phyloP scores from a whole-genome alignment of 2,113 vertebrate species.

The Reinhardtius hippoglossoides region DNA sequence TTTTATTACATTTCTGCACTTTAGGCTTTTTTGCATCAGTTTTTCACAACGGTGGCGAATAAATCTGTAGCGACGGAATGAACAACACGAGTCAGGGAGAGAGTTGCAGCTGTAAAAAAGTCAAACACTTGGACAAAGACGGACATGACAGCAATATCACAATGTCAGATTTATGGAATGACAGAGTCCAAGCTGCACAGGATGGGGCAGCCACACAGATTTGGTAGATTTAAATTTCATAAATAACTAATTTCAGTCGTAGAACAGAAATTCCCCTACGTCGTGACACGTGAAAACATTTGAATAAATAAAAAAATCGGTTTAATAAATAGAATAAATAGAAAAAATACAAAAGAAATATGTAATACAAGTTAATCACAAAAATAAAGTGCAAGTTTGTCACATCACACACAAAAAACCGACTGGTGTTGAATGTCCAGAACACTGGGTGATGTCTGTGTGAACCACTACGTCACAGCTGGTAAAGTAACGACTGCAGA shows the following conservation, averaged over 20 bases:
- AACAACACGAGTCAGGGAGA: constrained; percentile 44
- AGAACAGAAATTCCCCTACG: constrained; percentile 33
- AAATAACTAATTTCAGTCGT: constrained; percentile 35
- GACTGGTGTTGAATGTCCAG: constrained; percentile 40
- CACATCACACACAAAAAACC: constrained; percentile 45
- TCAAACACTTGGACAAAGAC: constrained; percentile 45
- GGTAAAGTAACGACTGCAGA: constrained; percentile 18
- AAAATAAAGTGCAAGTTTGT: constrained; percentile 81
- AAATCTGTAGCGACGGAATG: constrained; percentile 54
- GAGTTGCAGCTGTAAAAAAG: constrained; percentile 29
- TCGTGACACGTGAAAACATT: constrained; percentile 12
- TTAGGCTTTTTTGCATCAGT: constrained; percentile 71
- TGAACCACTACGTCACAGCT: no score
- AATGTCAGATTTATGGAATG: constrained; percentile 42
- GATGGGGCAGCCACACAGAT: constrained; percentile 37
- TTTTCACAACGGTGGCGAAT: constrained; percentile 70
- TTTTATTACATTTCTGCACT: constrained; percentile 77
- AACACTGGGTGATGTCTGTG: not conserved
- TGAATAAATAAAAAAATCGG: constrained; percentile 58
- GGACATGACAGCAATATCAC: constrained; percentile 42
- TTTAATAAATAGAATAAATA: constrained; percentile 23
- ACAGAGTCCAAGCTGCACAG: constrained; percentile 41
- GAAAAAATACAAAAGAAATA: constrained; percentile 43
- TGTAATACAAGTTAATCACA: constrained; percentile 43
- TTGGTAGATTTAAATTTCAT: constrained; percentile 45